A percentile compares a stretch with the other conserved stretches of the same genome.
Evolutionary conservation across 2,113 vertebrate species (phyloP).

Genomic region (Rafetus swinhoei): DNA sequence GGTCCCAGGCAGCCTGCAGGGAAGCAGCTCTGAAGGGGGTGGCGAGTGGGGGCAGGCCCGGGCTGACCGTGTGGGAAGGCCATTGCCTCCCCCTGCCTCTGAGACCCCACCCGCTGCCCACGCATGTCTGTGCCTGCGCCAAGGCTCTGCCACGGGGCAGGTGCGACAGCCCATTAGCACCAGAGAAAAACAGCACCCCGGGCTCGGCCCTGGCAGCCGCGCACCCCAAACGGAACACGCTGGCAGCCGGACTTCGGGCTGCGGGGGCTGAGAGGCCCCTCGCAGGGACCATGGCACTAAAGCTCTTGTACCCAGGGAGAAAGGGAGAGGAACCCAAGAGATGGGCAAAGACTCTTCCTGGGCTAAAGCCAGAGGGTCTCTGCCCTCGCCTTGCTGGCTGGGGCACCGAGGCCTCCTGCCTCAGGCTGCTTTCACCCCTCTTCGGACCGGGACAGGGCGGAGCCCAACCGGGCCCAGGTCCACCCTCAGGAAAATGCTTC

Average conservation of each 20-base stretch:
- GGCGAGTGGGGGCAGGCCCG: too few relatives aligned
- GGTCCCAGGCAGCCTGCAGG: too few relatives aligned
- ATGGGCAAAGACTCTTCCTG: not conserved
- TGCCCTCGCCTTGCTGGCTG: not conserved
- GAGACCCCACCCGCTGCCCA: not conserved
- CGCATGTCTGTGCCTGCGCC: rapidly evolving
- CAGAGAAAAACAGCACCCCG: not conserved
- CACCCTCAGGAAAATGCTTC: too few relatives aligned
- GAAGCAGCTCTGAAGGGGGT: too few relatives aligned
- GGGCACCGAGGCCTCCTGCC: not conserved
- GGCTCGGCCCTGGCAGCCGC: not conserved
- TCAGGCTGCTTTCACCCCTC: not conserved
- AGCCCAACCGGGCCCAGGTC: not conserved
- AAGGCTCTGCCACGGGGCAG: not conserved
- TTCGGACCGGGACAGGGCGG: too few relatives aligned
- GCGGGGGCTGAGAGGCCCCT: not conserved
- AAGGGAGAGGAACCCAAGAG: not conserved
- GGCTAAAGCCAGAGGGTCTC: not conserved
- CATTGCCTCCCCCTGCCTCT: too few relatives aligned
- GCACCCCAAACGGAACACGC: not conserved
- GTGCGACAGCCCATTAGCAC: not conserved
- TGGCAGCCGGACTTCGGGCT: not conserved
- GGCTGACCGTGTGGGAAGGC: too few relatives aligned
- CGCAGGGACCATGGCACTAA: not conserved
- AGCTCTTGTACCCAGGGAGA: not conserved